Conservation (phyloP, 2,113 vertebrate species). For the Epinephelus moara region DNA sequence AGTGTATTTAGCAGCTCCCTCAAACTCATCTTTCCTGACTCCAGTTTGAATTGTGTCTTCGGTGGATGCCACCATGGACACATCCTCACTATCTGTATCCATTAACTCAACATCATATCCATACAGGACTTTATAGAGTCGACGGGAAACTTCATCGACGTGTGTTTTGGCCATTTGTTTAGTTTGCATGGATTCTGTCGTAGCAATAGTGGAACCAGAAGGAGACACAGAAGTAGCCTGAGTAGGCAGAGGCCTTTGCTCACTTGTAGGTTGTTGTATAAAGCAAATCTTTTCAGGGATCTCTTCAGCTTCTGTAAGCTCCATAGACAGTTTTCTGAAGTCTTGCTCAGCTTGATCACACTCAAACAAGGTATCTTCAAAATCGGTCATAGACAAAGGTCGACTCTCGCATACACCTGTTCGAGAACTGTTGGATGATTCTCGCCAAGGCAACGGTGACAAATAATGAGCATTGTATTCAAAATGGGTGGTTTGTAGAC, state of each 20-base stretch:
- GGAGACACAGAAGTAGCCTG: not conserved
- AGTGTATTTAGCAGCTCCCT: not conserved
- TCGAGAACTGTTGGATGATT: conserved; percentile 44
- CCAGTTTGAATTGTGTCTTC: conserved; percentile 28
- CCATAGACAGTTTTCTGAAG: conserved; percentile 74
- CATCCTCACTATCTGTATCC: conserved; percentile 33
- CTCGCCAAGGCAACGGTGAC: conserved; percentile 39
- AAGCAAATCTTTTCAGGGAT: conserved; percentile 15
- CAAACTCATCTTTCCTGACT: conserved; percentile 26
- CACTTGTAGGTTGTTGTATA: conserved; percentile 18
- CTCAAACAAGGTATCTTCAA: conserved; percentile 79
- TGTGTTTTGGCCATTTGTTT: conserved; percentile 43
- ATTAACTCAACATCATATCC: conserved; percentile 61
- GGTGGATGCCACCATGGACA: conserved; percentile 4
- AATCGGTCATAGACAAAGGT: conserved; percentile 75
- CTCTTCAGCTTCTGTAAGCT: conserved; percentile 64
- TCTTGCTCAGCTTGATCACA: conserved; percentile 80
- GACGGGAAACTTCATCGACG: conserved; percentile 77
- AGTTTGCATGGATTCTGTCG: not conserved
- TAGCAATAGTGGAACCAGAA: not conserved
- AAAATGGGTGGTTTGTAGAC: conserved; percentile 46
- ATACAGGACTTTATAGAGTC: conserved; percentile 81
- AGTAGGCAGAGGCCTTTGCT: conserved; percentile 7
- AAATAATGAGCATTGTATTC: conserved; percentile 30
- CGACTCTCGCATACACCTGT: conserved; percentile 63